phyloP scores from a whole-genome alignment of 2,888 invertebrate genomes.

The Andrena haemorrhoa region DNA sequence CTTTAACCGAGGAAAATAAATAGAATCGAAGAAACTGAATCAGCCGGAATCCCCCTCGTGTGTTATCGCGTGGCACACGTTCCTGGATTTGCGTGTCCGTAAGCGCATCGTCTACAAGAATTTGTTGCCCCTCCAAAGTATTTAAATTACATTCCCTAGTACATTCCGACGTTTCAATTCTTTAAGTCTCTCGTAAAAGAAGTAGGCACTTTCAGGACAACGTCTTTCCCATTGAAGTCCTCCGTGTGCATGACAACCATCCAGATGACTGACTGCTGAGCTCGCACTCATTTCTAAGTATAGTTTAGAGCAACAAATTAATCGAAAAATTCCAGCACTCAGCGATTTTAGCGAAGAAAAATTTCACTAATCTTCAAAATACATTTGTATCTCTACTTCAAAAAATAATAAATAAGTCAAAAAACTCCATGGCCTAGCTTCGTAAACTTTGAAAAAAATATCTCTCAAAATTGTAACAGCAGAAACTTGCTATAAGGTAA shows the following conservation, averaged over 20 bases:
- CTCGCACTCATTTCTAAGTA: no score
- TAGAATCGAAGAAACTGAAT: conserved; percentile 71
- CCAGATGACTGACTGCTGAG: not conserved
- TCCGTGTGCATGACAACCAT: not conserved
- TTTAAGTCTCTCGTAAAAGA: not conserved
- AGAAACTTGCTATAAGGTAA: no score
- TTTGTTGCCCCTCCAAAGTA: conserved; percentile 28
- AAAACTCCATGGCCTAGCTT: no score
- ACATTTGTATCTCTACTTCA: no score
- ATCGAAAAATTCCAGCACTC: no score
- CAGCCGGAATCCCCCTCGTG: conserved; percentile 58
- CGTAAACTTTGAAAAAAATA: no score
- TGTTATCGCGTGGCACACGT: conserved; percentile 59
- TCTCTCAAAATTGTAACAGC: no score
- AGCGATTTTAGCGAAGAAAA: no score
- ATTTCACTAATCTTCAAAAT: no score
- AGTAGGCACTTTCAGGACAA: not conserved
- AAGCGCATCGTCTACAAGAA: conserved; percentile 15
- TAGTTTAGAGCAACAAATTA: no score
- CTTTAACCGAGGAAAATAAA: conserved; percentile 39
- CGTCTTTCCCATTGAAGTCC: not conserved
- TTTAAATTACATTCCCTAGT: conserved; percentile 24
- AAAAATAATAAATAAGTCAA: no score
- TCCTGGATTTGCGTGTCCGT: conserved; percentile 62
- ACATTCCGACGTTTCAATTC: conserved; percentile 23